Base-by-base conservation (phyloP, 2,888 invertebrate genomes). In the Caenorhabditis sulstoni region DNA sequence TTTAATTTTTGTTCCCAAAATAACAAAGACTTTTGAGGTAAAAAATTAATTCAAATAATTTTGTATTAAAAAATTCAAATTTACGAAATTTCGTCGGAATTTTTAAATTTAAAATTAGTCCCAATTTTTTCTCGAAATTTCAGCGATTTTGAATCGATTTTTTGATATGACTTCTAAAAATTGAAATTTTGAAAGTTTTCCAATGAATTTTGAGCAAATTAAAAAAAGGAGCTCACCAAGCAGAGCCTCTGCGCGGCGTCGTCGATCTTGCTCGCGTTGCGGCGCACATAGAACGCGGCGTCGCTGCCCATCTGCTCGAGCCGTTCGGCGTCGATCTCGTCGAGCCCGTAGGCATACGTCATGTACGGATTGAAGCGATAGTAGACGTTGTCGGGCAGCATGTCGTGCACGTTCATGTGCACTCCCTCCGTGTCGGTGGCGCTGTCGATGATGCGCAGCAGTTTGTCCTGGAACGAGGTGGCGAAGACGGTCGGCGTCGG, bases 351-450 rank as follows among this genome's bases (percentile, higher is more conserved):
- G 90, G 94, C 93, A 90, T 94, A 94, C 70, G 94, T 94, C 70
- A 96, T 92, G 86, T 95, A 95, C 0, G 96, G 96, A 92, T 96
- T 96, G 91, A 96, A 94, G 5, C 84, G 75, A 62, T 81, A 85
- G 67, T 89, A 89, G n/a, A 77, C 73, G 3, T 78, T 64, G n/a
- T 85, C 76, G 16, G 81, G 77, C 0, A 95, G 91, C 61, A 95
- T 91, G 91, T 95, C 95, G 89, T 93, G 94, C 82, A 95, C 89
- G 87, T 94, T 93, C 58, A 93, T 93, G 90, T 95, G 95, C 5
- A 95, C 94, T 85, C 93, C 95, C 93, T 95, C 95, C 11, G 95
- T 95, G 89, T 95, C 95, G 0, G 95, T 95, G 7, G 95, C 95
- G 81, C 94, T 94, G 90, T 95, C 95, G 45, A 95, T 91, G 64